These are phyloP conservation scores for Sinocyclocheilus rhinocerous DNA, from an alignment of 2,113 vertebrate species.

Conservation along the genomic window DNA sequence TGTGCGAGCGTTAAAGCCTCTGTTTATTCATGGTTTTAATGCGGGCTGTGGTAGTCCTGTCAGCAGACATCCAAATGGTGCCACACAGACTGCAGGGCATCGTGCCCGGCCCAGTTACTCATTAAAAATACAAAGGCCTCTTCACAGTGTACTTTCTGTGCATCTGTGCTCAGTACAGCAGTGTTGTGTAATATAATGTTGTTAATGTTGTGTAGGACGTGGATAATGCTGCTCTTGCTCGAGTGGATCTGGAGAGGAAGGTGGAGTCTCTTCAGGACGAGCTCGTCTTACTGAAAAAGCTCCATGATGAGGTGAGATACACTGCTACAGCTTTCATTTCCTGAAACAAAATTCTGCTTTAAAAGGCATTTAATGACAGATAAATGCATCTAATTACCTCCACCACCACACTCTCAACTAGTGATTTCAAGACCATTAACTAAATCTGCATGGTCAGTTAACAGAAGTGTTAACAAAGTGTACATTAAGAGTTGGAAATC, in stretches of 20 bases:
- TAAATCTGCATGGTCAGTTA: too few species aligned
- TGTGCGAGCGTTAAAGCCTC: neutral
- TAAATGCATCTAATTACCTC: neutral
- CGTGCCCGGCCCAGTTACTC: neutral
- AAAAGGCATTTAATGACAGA: neutral
- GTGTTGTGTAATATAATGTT: constrained; percentile 16
- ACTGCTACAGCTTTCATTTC: neutral
- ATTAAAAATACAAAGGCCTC: constrained; percentile 23
- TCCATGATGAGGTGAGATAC: constrained; percentile 88
- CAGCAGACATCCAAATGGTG: constrained; percentile 18
- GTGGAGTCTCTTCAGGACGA: constrained; percentile 95
- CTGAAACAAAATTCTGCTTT: too few species aligned
- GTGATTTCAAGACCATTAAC: neutral
- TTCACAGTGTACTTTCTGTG: neutral
- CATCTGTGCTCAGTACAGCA: constrained; percentile 29
- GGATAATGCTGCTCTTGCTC: constrained; percentile 89
- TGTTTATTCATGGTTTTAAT: constrained; percentile 9
- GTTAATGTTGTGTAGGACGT: constrained; percentile 82
- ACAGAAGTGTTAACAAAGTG: too few species aligned
- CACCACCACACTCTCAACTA: neutral
- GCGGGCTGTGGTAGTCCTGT: neutral
- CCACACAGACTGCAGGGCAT: constrained; percentile 2
- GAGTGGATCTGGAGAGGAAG: constrained; percentile 93
- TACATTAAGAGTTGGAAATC: too few species aligned
- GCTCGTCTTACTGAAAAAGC: constrained; percentile 93